phyloP scores from a whole-genome alignment of 2,113 vertebrate genomes.

The Plecturocebus donacophilus region DNA sequence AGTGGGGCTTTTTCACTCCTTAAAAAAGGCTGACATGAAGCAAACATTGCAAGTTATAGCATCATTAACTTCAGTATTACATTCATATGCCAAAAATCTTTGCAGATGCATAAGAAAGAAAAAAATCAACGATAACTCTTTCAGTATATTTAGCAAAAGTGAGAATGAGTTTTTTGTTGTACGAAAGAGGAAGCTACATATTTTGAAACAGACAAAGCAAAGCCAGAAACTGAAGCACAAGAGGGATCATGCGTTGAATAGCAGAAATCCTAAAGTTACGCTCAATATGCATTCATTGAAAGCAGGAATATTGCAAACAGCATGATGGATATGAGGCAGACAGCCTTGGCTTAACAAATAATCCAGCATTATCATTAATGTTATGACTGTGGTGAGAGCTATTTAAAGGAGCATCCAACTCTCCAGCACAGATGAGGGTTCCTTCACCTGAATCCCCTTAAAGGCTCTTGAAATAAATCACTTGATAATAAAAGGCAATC shows the following conservation, averaged over 20 bases:
- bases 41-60: conserved; percentile 12
- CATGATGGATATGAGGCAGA: neutral
- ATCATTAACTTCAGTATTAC: conserved; percentile 21
- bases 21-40: neutral
- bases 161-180: conserved; percentile 39
- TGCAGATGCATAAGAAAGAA: conserved; percentile 32
- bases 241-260: neutral
- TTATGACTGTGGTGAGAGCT: neutral
- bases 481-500: neutral
- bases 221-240: conserved; percentile 10
- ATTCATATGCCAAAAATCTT: neutral
- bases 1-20: neutral
- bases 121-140: neutral
- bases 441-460: conserved; percentile 56
- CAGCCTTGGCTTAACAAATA: conserved; percentile 35
- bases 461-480: conserved; percentile 40
- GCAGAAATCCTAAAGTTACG: conserved; percentile 23
- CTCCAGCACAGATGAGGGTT: neutral
- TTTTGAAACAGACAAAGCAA: conserved; percentile 43
- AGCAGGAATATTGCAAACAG: conserved; percentile 55
- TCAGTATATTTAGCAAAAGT: neutral
- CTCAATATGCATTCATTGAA: neutral
- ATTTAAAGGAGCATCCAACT: conserved; percentile 20
- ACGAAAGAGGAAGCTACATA: conserved; percentile 14
- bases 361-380: neutral